These are phyloP conservation scores for Brachystomella parvula DNA, from an alignment of 1,140 invertebrate species.

Conservation along the genomic window DNA sequence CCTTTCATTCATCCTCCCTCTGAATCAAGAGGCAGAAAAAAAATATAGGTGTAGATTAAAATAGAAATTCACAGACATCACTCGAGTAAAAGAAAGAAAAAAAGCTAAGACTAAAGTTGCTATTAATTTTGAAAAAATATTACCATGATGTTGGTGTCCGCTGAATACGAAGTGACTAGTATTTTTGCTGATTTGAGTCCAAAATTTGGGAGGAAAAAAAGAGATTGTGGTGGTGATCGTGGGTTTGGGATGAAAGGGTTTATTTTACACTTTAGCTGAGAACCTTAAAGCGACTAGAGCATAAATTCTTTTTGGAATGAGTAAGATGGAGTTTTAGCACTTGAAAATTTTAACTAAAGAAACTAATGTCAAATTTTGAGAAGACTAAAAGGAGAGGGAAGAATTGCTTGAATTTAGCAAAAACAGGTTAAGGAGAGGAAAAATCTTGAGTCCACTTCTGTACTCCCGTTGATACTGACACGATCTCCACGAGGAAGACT, in stretches of 20 bases:
- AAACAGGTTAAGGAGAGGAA: not conserved
- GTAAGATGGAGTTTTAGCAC: too few species aligned
- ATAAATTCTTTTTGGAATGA: too few species aligned
- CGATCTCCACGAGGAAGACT: constrained; percentile 25
- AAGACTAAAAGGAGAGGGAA: not conserved
- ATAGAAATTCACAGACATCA: too few species aligned
- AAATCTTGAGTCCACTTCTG: constrained; percentile 5
- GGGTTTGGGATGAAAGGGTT: not conserved
- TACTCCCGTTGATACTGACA: constrained; percentile 24
- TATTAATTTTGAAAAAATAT: not conserved
- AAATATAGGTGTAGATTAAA: too few species aligned
- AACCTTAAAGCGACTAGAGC: too few species aligned
- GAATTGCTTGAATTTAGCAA: not conserved
- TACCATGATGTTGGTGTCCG: not conserved
- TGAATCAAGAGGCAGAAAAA: too few species aligned
- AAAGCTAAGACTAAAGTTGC: too few species aligned
- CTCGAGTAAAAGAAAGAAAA: too few species aligned
- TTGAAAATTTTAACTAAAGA: too few species aligned
- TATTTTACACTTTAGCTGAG: too few species aligned
- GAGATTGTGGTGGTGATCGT: not conserved
- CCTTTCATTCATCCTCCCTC: too few species aligned
- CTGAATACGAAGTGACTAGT: not conserved
- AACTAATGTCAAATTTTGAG: not conserved
- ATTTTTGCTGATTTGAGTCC: not conserved
- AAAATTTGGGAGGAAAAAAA: too few species aligned